Percentiles rank a stretch among this genome's conserved stretches.
phyloP scores from a whole-genome alignment of 2,797 vertebrate genomes.

The Hozukius guyotensis region DNA sequence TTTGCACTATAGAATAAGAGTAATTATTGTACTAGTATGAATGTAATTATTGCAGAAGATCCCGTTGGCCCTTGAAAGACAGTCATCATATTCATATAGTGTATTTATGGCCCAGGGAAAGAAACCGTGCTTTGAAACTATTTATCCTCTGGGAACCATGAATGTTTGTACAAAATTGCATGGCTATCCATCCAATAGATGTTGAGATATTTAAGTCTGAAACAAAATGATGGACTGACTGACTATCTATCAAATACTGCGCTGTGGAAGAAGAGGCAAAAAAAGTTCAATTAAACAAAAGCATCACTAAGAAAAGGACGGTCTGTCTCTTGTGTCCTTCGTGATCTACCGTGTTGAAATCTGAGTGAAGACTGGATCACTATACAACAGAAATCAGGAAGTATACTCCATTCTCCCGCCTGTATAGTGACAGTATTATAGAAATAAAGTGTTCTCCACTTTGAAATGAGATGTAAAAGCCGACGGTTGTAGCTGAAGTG shows the following conservation, averaged over 20 bases:
- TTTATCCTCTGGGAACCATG: background rate
- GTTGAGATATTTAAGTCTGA: background rate
- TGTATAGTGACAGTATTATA: background rate
- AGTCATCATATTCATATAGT: no score
- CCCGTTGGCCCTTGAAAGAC: no score
- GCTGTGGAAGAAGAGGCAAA: background rate
- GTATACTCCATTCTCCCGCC: background rate
- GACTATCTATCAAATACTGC: background rate
- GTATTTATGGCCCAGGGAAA: no score
- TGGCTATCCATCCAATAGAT: background rate
- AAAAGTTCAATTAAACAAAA: background rate
- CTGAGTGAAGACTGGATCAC: background rate
- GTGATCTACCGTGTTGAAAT: background rate
- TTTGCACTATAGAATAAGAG: background rate
- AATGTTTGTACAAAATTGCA: background rate
- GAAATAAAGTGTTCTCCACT: background rate
- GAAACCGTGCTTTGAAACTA: no score
- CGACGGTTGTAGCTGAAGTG: background rate
- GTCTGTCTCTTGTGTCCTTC: background rate
- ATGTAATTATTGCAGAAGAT: no score
- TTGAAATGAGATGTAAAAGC: constrained; percentile 11
- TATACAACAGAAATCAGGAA: background rate
- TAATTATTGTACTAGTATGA: background rate
- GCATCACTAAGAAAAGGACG: background rate
- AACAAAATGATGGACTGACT: background rate